These are phyloP conservation scores for Mesorhabditis spiculigera DNA, from an alignment of 2,888 invertebrate genomes.

Conservation along the genomic window DNA sequence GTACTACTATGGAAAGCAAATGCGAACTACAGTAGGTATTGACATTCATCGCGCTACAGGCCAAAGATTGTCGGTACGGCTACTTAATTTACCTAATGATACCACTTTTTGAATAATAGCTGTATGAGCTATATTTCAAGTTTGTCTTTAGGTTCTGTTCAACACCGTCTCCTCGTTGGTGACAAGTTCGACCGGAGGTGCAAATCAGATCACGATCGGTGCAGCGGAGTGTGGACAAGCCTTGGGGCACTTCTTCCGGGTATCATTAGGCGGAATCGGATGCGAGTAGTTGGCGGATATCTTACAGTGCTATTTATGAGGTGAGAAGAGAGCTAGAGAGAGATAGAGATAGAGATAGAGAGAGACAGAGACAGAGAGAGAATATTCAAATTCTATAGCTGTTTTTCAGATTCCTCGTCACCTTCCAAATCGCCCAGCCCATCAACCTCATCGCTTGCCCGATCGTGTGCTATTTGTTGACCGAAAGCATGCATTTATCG, in stretches of 20 bases:
- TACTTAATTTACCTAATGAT: background rate
- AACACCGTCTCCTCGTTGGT: conserved; percentile 1
- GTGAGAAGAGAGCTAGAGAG: no score
- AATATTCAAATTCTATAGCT: background rate
- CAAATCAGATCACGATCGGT: background rate
- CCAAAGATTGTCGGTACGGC: background rate
- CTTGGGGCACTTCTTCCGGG: conserved; percentile 31
- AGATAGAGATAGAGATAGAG: background rate
- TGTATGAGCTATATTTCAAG: conserved; percentile 5
- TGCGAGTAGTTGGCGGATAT: conserved; percentile 37
- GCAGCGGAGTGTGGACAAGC: background rate
- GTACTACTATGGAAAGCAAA: no score
- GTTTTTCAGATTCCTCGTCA: conserved; percentile 15
- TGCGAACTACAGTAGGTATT: background rate
- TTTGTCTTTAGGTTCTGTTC: background rate
- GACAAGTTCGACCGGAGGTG: background rate
- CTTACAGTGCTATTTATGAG: conserved; percentile 35
- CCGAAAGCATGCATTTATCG: conserved; percentile 96
- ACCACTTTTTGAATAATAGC: conserved; percentile 13
- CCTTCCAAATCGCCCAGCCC: conserved; percentile 73
- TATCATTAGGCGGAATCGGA: conserved; percentile 38
- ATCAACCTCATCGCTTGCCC: conserved; percentile 97
- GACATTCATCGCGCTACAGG: background rate
- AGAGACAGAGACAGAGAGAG: background rate
- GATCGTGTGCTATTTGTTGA: conserved; percentile 88